phyloP scores from a whole-genome alignment of 37 sponge, comb jelly and placozoan genomes.

The Crambe crambe region DNA sequence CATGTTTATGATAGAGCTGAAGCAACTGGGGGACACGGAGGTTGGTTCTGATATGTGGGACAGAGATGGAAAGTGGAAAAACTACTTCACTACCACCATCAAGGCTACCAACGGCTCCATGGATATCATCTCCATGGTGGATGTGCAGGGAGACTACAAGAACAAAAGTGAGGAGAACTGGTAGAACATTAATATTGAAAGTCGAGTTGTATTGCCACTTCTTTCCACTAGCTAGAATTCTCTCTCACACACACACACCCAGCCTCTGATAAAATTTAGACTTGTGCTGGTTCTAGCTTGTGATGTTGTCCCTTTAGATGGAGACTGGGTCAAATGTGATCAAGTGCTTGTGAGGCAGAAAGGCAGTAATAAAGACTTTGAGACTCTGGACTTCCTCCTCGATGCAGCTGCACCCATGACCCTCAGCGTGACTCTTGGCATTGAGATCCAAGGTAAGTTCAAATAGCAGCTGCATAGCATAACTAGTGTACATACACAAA shows the following conservation, averaged over 20 bases:
- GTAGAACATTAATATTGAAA: no score
- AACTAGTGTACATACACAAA: no score
- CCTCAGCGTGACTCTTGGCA: constrained; percentile 37
- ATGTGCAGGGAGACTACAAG: constrained; percentile 46
- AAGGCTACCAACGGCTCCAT: constrained; percentile 28
- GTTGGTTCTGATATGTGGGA: not conserved
- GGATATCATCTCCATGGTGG: constrained; percentile 16
- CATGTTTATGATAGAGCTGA: constrained; percentile 6
- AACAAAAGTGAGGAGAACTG: constrained; percentile 35
- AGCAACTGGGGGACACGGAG: not conserved
- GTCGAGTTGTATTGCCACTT: no score
- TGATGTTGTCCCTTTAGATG: no score
- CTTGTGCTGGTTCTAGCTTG: no score
- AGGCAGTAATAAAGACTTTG: constrained; percentile 1
- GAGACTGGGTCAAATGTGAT: constrained; percentile 57
- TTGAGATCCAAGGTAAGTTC: constrained; percentile 49
- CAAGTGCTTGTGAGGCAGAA: constrained; percentile 26
- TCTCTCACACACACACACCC: no score
- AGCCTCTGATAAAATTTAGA: no score
- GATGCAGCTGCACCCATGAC: constrained; percentile 35
- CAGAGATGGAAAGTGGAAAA: constrained; percentile 46
- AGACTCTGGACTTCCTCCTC: constrained; percentile 46
- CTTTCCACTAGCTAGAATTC: no score
- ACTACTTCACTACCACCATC: constrained; percentile 37
- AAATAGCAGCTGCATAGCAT: no score